Evolutionary conservation across 1,140 invertebrate species (phyloP).

Genomic region (Platyscapa corneri): DNA sequence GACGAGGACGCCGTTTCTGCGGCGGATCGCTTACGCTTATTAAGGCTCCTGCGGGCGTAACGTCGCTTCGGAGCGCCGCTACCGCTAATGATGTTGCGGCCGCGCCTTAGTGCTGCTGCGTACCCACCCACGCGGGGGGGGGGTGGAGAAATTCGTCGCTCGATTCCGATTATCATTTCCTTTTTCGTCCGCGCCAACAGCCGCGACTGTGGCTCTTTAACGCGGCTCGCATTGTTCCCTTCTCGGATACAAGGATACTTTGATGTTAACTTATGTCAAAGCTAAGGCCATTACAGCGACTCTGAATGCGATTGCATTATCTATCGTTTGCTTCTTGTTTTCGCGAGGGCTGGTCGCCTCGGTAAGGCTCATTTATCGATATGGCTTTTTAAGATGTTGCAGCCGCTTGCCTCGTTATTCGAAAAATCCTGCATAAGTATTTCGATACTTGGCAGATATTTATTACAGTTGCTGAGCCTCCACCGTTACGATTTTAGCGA

Average conservation of each 20-base stretch:
- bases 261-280: background rate
- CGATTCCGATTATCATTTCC: no score
- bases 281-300: background rate
- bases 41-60: background rate
- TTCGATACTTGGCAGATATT: background rate
- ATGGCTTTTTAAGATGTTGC: background rate
- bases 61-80: background rate
- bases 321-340: background rate
- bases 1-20: background rate
- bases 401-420: background rate
- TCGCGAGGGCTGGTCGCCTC: background rate
- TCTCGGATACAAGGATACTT: background rate
- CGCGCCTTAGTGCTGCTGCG: background rate
- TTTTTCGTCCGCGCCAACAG: background rate
- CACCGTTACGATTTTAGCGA: no score
- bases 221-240: background rate
- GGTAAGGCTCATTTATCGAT: background rate
- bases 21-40: constrained; percentile 35
- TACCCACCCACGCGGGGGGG: no score
- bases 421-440: background rate
- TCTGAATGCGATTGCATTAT: background rate
- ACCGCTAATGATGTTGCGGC: constrained; percentile 45
- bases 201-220: background rate
- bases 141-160: background rate
- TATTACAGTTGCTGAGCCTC: no score